Evolutionary conservation across 2,113 vertebrate genomes (phyloP).

Genomic region (Alosa alosa): DNA sequence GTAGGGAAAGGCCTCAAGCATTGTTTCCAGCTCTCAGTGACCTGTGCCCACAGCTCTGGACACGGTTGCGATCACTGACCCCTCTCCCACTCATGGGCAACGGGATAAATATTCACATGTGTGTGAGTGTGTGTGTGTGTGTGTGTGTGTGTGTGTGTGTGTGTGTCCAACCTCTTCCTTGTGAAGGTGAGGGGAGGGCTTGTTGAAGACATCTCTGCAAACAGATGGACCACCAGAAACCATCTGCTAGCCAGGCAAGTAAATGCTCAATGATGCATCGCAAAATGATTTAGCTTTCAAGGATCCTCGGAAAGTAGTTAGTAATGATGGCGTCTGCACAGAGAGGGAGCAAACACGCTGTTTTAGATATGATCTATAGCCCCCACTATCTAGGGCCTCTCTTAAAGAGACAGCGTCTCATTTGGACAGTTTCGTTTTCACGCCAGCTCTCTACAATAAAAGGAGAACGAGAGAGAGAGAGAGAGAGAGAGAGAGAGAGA

Average conservation of each 20-base stretch:
- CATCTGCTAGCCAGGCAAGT: constrained; percentile 89
- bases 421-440: constrained; percentile 34
- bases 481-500: not conserved
- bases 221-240: constrained; percentile 90
- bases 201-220: constrained; percentile 88
- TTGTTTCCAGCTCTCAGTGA: constrained; percentile 37
- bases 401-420: constrained; percentile 75
- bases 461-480: not conserved
- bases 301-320: constrained; percentile 86
- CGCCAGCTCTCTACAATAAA: not conserved
- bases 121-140: constrained; percentile 41
- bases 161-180: constrained; percentile 67
- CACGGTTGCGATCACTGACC: constrained; percentile 27
- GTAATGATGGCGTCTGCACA: constrained; percentile 84
- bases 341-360: constrained; percentile 85
- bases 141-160: constrained; percentile 34
- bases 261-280: constrained; percentile 90
- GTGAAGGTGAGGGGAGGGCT: constrained; percentile 87
- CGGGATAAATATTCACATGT: constrained; percentile 74
- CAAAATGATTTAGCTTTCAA: constrained; percentile 92
- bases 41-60: constrained; percentile 30
- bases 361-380: constrained; percentile 90
- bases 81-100: constrained; percentile 60
- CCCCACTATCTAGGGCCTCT: constrained; percentile 66
- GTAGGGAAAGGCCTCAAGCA: constrained; percentile 29